phyloP scores from a whole-genome alignment of 2,113 vertebrate species.

The Corydoras sp. region DNA sequence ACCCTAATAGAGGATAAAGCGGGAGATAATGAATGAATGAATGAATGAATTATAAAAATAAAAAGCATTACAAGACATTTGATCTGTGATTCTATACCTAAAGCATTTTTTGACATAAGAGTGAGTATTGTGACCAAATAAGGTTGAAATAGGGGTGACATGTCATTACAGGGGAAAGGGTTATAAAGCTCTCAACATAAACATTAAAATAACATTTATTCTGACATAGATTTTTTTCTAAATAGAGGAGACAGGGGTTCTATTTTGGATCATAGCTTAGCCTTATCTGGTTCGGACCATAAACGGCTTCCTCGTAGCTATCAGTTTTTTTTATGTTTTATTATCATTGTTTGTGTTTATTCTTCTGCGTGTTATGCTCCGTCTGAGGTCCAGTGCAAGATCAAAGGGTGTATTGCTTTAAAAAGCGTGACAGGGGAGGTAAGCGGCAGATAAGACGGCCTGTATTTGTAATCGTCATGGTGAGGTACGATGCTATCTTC shows the following conservation, averaged over 20 bases:
- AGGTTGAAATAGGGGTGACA: too few species aligned
- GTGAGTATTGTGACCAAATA: too few species aligned
- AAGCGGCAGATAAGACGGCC: slow-evolving; percentile 1
- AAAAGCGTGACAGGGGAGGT: neutral
- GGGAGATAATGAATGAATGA: too few species aligned
- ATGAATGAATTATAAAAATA: too few species aligned
- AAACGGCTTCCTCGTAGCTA: neutral
- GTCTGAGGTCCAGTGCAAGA: neutral
- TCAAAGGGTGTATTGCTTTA: slow-evolving; percentile 15
- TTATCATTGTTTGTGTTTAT: neutral
- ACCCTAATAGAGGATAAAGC: too few species aligned
- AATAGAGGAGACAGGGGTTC: neutral
- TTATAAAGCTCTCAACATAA: neutral
- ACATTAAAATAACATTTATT: neutral
- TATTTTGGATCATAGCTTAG: slow-evolving; percentile 12
- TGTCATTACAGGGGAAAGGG: too few species aligned
- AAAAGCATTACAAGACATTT: too few species aligned
- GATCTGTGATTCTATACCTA: too few species aligned
- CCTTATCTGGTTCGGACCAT: slow-evolving; percentile 12
- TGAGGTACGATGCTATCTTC: slow-evolving; percentile 3
- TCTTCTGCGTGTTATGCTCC: slow-evolving; percentile 3
- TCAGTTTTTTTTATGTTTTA: neutral
- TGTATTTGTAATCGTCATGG: slow-evolving; percentile 5
- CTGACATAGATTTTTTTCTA: neutral
- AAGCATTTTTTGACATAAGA: too few species aligned